Evolutionary conservation across 1,140 invertebrate genomes (phyloP), one percentile per base, ranked within the genome.

Genomic region (Cylas formicarius): DNA sequence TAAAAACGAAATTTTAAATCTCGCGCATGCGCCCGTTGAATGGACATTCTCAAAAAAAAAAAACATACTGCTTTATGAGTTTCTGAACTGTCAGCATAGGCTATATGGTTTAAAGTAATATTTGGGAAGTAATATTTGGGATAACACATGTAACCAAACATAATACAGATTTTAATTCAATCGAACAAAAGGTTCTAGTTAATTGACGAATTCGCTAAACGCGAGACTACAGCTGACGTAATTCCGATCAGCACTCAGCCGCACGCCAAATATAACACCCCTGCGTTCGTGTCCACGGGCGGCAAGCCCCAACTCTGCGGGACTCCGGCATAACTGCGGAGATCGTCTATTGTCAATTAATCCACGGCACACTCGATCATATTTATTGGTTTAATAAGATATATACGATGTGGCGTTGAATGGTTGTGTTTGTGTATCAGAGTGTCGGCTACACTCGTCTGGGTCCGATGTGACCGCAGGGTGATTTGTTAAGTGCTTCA

Each of bases 381-480:
- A 47, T 57, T 57, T 57, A 56, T 57, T 47, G 50, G 44, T 39
- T 55, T 57, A 57, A 54, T 55, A 53, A 57, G 53, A 55, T 49
- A 55, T 48, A 44, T 55, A 49, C 37, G 46, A 46, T 45, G 29
- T 7, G 11, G 7, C 29, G 29, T 34, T 23, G 7, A 8, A 22
- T 21, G 22, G 20, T 6, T 44, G 9, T 33, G 35, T 43, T 20
- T 43, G 18, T 34, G 44, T 48, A 32, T 46, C 23, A 24, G 36
- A 44, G 23, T 53, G 54, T 56, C 54, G 24, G 23, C 29, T 31
- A 24, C 53, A 55, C 42, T 53, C 48, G 34, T 53, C 52, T 53
- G 52, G 29, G 46, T 20, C 4, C 31, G 39, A 42, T 42, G 27
- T 42, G 39, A 9, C 34, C 29, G 16, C 36, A 48, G 42, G 17